Percentiles rank a stretch among this genome's conserved stretches.
Evolutionary conservation across 2,797 vertebrate genomes (phyloP).

Genomic region (Gallinago nigripennis): DNA sequence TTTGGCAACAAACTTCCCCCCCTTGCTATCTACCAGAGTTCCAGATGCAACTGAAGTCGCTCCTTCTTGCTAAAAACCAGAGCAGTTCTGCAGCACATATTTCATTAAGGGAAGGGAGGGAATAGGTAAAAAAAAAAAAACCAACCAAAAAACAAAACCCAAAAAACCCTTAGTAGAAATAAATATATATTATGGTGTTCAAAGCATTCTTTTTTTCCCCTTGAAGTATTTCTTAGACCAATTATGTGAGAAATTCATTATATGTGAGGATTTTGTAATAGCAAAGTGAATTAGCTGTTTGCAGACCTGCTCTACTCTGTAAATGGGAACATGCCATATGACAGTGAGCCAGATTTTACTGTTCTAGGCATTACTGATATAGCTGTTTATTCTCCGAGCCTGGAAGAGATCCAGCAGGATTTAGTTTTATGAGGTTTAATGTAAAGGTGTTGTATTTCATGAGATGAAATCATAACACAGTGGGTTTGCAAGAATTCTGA

Average conservation of each 20-base stretch:
- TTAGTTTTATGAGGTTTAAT: slow-evolving; percentile 84
- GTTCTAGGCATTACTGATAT: slow-evolving; percentile 75
- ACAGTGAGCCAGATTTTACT: slow-evolving; percentile 71
- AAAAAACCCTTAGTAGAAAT: neutral
- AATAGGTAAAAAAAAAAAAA: neutral
- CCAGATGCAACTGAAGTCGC: neutral
- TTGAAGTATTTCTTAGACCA: slow-evolving; percentile 59
- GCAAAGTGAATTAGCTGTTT: slow-evolving; percentile 64
- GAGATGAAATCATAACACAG: slow-evolving; percentile 86
- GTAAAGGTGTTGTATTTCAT: slow-evolving; percentile 86
- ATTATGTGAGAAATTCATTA: slow-evolving; percentile 66
- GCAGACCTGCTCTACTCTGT: slow-evolving; percentile 48
- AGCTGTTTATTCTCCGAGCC: slow-evolving; percentile 76
- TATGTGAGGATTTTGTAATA: slow-evolving; percentile 69
- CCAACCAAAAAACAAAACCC: too few species aligned
- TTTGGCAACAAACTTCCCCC: neutral
- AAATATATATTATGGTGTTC: slow-evolving; percentile 19
- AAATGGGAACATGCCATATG: slow-evolving; percentile 54
- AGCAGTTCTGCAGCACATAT: neutral
- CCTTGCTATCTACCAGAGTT: neutral
- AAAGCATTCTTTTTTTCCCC: slow-evolving; percentile 14
- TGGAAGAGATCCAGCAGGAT: slow-evolving; percentile 78
- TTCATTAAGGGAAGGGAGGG: neutral
- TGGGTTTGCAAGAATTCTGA: slow-evolving; percentile 81
- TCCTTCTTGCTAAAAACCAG: neutral